Evolutionary conservation across 2,113 vertebrate genomes (phyloP).

Genomic region (Alligator mississippiensis): DNA sequence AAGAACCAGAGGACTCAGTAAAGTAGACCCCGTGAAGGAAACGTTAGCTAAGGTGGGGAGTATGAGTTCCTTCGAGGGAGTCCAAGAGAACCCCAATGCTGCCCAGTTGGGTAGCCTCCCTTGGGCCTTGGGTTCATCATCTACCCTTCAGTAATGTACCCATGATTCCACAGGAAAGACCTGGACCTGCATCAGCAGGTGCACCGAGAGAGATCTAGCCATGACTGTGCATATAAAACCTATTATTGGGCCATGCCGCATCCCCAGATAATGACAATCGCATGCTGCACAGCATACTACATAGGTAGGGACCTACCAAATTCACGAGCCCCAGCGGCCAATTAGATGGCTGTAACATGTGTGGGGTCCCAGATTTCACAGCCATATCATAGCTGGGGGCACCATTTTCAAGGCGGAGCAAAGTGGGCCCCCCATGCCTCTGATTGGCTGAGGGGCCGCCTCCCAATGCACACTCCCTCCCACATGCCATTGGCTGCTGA

Average conservation of each 20-base stretch:
- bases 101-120: too few relatives aligned
- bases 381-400: too few relatives aligned
- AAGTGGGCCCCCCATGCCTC: too few relatives aligned
- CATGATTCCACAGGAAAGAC: background rate
- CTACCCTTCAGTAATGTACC: background rate
- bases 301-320: too few relatives aligned
- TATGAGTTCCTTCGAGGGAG: background rate
- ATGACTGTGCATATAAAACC: background rate
- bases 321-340: too few relatives aligned
- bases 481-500: too few relatives aligned
- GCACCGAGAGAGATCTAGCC: background rate
- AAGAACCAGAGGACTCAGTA: background rate
- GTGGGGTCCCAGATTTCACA: too few relatives aligned
- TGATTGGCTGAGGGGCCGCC: too few relatives aligned
- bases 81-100: background rate
- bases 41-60: background rate
- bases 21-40: background rate
- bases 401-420: too few relatives aligned
- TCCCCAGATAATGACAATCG: background rate
- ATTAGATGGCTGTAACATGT: too few relatives aligned
- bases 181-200: rapidly evolving
- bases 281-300: background rate
- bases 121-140: background rate
- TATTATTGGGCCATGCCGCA: background rate
- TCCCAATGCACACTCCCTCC: too few relatives aligned